These are phyloP conservation scores for Diglossa cyanea DNA, from an alignment of 2,797 vertebrate genomes.

Conservation along the genomic window DNA sequence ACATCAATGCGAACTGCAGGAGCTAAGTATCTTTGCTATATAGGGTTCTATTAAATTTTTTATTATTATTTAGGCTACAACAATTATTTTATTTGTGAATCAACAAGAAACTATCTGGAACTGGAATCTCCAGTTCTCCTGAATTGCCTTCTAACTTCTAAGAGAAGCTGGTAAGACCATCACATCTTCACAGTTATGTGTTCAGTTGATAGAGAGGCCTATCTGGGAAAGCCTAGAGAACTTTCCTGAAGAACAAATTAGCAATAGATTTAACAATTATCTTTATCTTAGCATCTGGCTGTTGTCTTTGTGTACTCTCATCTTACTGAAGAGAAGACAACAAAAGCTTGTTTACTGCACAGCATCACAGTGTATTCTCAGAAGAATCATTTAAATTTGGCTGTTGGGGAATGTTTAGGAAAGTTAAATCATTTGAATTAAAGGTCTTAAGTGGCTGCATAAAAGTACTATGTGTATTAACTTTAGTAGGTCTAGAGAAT, in stretches of 20 bases:
- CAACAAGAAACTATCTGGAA: background rate
- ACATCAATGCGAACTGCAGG: background rate
- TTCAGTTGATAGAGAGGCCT: background rate
- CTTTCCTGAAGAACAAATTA: background rate
- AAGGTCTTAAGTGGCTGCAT: background rate
- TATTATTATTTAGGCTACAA: background rate
- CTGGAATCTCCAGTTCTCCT: background rate
- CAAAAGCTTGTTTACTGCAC: background rate
- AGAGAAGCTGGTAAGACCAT: background rate
- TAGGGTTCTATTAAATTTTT: background rate
- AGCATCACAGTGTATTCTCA: background rate
- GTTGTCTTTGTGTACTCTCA: background rate
- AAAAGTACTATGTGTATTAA: background rate
- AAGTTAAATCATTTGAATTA: background rate
- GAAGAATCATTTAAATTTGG: background rate
- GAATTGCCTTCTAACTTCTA: background rate
- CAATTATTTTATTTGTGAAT: background rate
- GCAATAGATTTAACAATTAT: background rate
- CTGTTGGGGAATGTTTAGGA: background rate
- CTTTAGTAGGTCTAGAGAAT: background rate
- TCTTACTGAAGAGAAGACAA: background rate
- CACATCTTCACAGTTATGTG: background rate
- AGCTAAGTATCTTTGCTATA: background rate
- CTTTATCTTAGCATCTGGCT: background rate
- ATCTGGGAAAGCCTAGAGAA: background rate